A percentile compares a stretch with the other conserved stretches of the same genome.
These are phyloP conservation scores for Clostera curtula DNA, from an alignment of 2,888 invertebrate genomes.

Conservation along the genomic window DNA sequence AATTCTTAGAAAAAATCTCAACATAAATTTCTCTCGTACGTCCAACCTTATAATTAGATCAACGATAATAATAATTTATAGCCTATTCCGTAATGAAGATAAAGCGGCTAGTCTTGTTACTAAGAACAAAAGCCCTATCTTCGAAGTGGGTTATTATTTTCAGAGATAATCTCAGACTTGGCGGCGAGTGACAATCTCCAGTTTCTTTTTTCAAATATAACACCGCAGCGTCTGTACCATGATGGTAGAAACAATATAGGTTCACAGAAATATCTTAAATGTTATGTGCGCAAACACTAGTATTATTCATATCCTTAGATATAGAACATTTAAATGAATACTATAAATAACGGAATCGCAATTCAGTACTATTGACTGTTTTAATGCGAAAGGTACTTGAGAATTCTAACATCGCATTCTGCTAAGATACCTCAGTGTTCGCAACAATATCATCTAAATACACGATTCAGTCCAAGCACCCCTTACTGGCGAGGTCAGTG, in stretches of 20 bases:
- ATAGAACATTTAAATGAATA: too few relatives aligned
- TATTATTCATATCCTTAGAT: too few relatives aligned
- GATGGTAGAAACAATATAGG: too few relatives aligned
- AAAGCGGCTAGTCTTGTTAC: slow-evolving; percentile 46
- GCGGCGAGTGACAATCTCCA: slow-evolving; percentile 45
- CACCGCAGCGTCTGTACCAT: background rate
- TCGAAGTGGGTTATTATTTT: slow-evolving; percentile 49
- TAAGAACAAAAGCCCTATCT: slow-evolving; percentile 45
- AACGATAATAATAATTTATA: slow-evolving; percentile 57
- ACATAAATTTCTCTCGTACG: slow-evolving; percentile 24
- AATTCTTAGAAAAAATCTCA: too few relatives aligned
- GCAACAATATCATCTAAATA: slow-evolving; percentile 27
- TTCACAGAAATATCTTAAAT: too few relatives aligned
- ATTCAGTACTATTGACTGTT: too few relatives aligned
- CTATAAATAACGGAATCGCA: too few relatives aligned
- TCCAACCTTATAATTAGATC: slow-evolving; percentile 44
- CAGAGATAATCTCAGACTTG: slow-evolving; percentile 47
- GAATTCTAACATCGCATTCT: slow-evolving; percentile 2
- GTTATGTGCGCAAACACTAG: too few relatives aligned
- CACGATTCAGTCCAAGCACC: slow-evolving; percentile 32
- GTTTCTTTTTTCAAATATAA: slow-evolving; percentile 29
- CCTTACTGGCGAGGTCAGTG: slow-evolving; percentile 47
- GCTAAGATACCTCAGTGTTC: slow-evolving; percentile 5
- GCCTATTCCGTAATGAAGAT: slow-evolving; percentile 59
- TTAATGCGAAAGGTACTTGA: too few relatives aligned